Evolutionary conservation across 2,113 vertebrate genomes (phyloP), one percentile per base, ranked within the genome.

Genomic region (Oreochromis aureus): DNA sequence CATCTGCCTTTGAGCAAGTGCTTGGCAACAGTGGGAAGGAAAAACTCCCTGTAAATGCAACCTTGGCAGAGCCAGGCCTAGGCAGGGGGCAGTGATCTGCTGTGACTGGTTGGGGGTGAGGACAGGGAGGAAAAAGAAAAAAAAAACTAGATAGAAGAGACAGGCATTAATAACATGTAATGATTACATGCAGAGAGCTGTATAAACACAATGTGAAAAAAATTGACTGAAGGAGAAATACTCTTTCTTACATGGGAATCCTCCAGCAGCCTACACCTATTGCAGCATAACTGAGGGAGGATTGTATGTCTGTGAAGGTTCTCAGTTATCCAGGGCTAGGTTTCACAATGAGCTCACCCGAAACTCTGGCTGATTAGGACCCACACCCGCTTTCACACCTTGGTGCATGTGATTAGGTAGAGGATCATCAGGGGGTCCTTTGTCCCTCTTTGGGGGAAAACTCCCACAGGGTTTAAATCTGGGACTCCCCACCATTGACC

Each of bases 261-360:
- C 12, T 2, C 6, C 12, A 0, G 55, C 55, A 58, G 24, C 4
- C 55, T 56, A 24, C 2, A 0, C 0, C 54, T 24, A 56, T 4
- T 24, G 9, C 19, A 54, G 51, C 51, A 53, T 53, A 53, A 53
- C 51, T 53, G n/a, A 53, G 51, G 5, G 19, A 53, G 9, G 19
- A 54, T 54, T 24, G 24, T 24, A 3, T 24, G 24, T 24, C 24
- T 24, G 24, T 3, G 24, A 24, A 24, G 24, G 24, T 24, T 24
- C 24, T 24, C 24, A 24, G 24, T 24, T 3, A 24, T 24, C 24
- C 24, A 24, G 24, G 24, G 24, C 24, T 3, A 24, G 24, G 24
- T 24, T 24, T 24, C 24, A 24, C 24, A 24, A 24, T 24, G 24
- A 24, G 24, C 24, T 24, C 24, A 24, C 24, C 24, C 24, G 24